These are phyloP conservation scores for Lacerta bilineata DNA, from an alignment of 2,797 vertebrate genomes.

Conservation along the genomic window DNA sequence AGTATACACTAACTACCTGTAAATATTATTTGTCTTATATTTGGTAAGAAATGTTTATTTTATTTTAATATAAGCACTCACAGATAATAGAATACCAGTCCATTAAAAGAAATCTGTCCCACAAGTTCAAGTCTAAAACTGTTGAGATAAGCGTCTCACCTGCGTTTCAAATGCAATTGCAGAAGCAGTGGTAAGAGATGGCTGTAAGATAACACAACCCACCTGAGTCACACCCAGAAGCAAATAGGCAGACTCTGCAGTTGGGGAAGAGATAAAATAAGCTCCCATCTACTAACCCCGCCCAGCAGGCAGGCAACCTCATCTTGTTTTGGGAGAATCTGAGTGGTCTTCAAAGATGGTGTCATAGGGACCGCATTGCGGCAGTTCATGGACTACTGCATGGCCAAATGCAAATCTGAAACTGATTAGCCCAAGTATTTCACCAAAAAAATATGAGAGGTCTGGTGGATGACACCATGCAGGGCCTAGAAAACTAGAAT, in stretches of 20 bases:
- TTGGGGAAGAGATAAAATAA: conserved; percentile 47
- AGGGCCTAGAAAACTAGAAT: conserved; percentile 25
- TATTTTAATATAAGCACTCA: conserved; percentile 36
- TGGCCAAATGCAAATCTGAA: conserved; percentile 45
- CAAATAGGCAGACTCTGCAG: conserved; percentile 72
- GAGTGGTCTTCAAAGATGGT: conserved; percentile 54
- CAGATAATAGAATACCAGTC: conserved; percentile 41
- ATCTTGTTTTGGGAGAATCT: conserved; percentile 70
- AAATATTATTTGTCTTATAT: conserved; percentile 31
- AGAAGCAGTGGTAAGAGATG: conserved; percentile 18
- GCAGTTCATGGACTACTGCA: conserved; percentile 55
- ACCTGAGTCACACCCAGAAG: conserved; percentile 70
- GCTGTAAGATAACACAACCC: conserved; percentile 62
- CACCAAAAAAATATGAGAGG: conserved; percentile 32
- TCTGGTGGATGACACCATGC: neutral
- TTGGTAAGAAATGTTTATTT: conserved; percentile 16
- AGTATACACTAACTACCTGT: neutral
- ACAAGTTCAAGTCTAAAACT: conserved; percentile 31
- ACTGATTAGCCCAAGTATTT: conserved; percentile 28
- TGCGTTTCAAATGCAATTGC: conserved; percentile 52
- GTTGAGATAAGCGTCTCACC: conserved; percentile 50
- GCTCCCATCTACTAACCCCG: conserved; percentile 73
- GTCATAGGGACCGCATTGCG: conserved; percentile 77
- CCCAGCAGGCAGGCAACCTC: conserved; percentile 66
- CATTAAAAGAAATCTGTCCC: conserved; percentile 49